Evolutionary conservation across 1,140 invertebrate species (phyloP).

Genomic region (Bombus soroeensis): DNA sequence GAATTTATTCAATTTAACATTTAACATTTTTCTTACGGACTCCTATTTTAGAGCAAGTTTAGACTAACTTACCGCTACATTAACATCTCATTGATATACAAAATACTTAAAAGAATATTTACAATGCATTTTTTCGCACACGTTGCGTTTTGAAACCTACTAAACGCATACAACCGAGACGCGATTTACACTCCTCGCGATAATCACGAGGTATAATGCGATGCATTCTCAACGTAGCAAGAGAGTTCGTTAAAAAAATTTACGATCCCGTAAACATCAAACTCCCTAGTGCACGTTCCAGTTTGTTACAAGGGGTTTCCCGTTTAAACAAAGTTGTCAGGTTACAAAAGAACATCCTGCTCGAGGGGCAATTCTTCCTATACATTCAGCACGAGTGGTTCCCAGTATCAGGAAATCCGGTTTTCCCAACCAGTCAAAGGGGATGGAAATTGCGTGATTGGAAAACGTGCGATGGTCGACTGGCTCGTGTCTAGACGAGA

Average conservation of each 20-base stretch:
- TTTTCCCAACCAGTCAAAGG: conserved; percentile 54
- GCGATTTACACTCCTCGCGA: neutral
- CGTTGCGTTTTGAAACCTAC: neutral
- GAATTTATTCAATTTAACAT: no score
- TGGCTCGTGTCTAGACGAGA: conserved; percentile 74
- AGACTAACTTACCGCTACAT: neutral
- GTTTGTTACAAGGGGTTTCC: conserved; percentile 7
- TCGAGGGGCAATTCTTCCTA: neutral
- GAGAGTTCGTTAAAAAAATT: neutral
- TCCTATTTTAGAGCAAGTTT: no score
- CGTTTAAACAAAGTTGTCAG: neutral
- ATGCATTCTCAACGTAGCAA: neutral
- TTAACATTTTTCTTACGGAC: no score
- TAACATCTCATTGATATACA: neutral
- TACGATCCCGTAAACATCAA: conserved; percentile 5
- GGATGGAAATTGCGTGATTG: conserved; percentile 76
- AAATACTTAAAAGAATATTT: neutral
- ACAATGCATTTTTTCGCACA: neutral
- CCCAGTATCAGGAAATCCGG: conserved; percentile 64
- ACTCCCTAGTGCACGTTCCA: neutral
- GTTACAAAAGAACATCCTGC: neutral
- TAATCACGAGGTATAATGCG: neutral
- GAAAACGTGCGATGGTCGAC: conserved; percentile 78
- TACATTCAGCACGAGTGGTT: conserved; percentile 49
- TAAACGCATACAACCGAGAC: neutral